Conservation (phyloP, 2,888 invertebrate genomes). For the Ctenicera cuprea region DNA sequence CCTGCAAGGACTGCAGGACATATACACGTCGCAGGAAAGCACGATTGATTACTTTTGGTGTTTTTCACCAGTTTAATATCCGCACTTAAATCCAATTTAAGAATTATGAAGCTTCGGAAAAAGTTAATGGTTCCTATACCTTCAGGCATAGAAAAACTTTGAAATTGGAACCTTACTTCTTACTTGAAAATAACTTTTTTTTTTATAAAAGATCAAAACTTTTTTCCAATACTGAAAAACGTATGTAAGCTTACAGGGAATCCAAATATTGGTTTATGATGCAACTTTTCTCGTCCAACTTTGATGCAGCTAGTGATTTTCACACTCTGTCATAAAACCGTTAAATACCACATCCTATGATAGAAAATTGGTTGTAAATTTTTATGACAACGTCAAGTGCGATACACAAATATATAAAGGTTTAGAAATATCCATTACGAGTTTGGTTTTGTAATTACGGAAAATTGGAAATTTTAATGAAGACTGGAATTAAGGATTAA, state of each 20-base stretch:
- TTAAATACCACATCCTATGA: conserved; percentile 22
- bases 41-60: conserved; percentile 43
- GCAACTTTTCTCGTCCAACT: not conserved
- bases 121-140: conserved; percentile 10
- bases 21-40: conserved; percentile 36
- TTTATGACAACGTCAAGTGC: conserved; percentile 4
- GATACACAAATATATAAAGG: not conserved
- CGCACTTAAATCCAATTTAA: not conserved
- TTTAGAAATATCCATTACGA: conserved; percentile 3
- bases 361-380: conserved; percentile 27
- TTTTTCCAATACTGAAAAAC: conserved; percentile 5
- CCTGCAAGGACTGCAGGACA: conserved; percentile 46
- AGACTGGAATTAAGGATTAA: not conserved
- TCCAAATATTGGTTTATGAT: conserved; percentile 20
- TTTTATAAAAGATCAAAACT: conserved; percentile 5
- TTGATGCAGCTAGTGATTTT: conserved; percentile 27
- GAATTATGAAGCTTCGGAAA: not conserved
- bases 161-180: not conserved
- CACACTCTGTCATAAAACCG: conserved; percentile 26
- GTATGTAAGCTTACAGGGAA: conserved; percentile 10
- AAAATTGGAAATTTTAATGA: not conserved
- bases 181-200: not conserved
- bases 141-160: not conserved
- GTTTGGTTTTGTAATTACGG: conserved; percentile 11
- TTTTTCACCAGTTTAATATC: conserved; percentile 19